Conservation (phyloP, 2,888 invertebrate species). For the Yponomeuta evonymella region DNA sequence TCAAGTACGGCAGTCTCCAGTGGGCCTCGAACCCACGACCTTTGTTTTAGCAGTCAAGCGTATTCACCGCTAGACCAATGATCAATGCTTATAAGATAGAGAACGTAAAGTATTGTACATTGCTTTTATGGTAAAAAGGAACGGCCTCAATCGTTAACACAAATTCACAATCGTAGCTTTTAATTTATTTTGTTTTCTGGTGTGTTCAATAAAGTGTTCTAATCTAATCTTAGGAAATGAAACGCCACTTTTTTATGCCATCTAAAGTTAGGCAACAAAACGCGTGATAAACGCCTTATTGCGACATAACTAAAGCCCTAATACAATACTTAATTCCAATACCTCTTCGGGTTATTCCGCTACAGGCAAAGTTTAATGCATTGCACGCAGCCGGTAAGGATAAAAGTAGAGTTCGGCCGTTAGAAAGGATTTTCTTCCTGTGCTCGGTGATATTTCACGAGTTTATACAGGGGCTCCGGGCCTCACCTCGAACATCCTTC, state of each 20-base stretch:
- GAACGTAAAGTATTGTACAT: too few species aligned
- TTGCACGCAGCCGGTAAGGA: slow-evolving; percentile 20
- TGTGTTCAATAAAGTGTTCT: too few species aligned
- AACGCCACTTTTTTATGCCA: background rate
- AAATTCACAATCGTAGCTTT: too few species aligned
- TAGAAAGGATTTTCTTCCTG: slow-evolving; percentile 36
- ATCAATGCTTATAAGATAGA: too few species aligned
- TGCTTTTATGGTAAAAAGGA: too few species aligned
- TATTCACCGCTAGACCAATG: too few species aligned
- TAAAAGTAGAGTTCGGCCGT: slow-evolving; percentile 31
- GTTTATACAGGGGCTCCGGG: slow-evolving; percentile 41
- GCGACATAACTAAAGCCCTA: background rate
- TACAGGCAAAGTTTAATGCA: background rate
- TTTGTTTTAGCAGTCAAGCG: too few species aligned
- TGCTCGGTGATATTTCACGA: slow-evolving; percentile 52
- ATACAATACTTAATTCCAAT: background rate
- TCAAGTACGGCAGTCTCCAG: too few species aligned
- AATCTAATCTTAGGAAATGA: background rate
- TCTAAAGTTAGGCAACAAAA: background rate
- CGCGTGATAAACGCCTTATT: background rate
- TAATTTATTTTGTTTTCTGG: too few species aligned
- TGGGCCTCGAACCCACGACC: too few species aligned
- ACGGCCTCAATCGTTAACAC: too few species aligned
- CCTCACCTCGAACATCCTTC: slow-evolving; percentile 51
- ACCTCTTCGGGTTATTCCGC: background rate